Percentiles rank a stretch among this genome's conserved stretches.
These are phyloP conservation scores for Parazoanthus atlanticus DNA, from an alignment of 92 coral and sea anemone genomes.

Conservation along the genomic window DNA sequence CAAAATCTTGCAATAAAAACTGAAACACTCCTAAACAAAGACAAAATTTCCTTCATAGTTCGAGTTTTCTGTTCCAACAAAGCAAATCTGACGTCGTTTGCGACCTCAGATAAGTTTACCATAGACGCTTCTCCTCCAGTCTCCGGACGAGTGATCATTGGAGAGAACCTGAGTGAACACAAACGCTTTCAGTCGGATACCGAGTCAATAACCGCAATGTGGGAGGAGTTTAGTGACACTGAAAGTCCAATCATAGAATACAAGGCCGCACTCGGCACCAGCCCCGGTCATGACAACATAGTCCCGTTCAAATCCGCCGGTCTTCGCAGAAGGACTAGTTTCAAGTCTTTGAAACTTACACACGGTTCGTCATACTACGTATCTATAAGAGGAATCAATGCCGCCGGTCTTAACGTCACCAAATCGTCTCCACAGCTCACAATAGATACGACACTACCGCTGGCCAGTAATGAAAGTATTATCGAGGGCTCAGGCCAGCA, in stretches of 20 bases:
- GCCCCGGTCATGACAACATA: conserved; percentile 59
- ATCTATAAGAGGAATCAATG: conserved; percentile 77
- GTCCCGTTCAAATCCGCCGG: conserved; percentile 62
- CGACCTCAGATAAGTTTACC: conserved; percentile 54
- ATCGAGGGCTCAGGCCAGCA: conserved; percentile 71
- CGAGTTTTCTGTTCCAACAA: conserved; percentile 75
- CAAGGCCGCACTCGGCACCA: conserved; percentile 77
- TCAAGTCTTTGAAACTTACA: conserved; percentile 54
- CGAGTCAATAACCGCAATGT: conserved; percentile 58
- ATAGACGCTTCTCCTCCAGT: conserved; percentile 78
- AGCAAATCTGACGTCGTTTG: conserved; percentile 67
- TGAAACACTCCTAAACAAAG: neutral
- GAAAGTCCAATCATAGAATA: conserved; percentile 76
- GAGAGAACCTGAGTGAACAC: conserved; percentile 53
- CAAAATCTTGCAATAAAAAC: conserved; percentile 20
- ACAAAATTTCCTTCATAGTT: conserved; percentile 47
- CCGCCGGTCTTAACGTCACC: conserved; percentile 69
- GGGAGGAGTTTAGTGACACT: conserved; percentile 77
- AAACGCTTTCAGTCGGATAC: conserved; percentile 65
- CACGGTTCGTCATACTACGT: conserved; percentile 68
- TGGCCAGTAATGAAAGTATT: conserved; percentile 65
- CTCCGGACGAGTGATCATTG: conserved; percentile 56
- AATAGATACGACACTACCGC: conserved; percentile 82
- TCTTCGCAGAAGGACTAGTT: conserved; percentile 57
- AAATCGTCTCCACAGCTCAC: conserved; percentile 53